These are phyloP conservation scores for Rhinophrynus dorsalis DNA, from an alignment of 2,797 vertebrate species.

Conservation along the genomic window DNA sequence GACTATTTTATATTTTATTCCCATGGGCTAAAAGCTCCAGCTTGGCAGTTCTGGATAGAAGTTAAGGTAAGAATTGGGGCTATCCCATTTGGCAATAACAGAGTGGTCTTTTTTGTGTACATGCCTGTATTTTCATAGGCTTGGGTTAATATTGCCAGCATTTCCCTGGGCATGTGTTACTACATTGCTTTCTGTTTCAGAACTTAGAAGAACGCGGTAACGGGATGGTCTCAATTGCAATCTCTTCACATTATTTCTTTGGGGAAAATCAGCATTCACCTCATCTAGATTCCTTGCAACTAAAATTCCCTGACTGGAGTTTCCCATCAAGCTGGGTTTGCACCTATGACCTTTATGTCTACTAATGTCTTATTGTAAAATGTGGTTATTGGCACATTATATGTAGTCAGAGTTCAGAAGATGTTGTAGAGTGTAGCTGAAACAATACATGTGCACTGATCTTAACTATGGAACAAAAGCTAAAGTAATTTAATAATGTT, in stretches of 20 bases:
- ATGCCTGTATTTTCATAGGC: too few relatives aligned
- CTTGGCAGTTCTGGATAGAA: slow-evolving; percentile 94
- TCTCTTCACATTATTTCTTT: slow-evolving; percentile 88
- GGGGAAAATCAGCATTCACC: slow-evolving; percentile 81
- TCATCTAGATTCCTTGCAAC: slow-evolving; percentile 72
- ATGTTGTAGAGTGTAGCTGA: too few relatives aligned
- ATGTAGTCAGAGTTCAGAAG: too few relatives aligned
- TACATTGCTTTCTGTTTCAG: slow-evolving; percentile 63
- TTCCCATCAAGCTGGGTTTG: slow-evolving; percentile 92
- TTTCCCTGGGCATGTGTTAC: too few relatives aligned
- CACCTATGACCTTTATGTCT: slow-evolving; percentile 88
- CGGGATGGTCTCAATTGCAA: slow-evolving; percentile 81
- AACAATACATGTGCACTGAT: neutral
- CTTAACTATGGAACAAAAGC: too few relatives aligned
- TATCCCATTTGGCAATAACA: too few relatives aligned
- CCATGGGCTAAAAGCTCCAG: slow-evolving; percentile 79
- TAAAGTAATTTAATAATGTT: too few relatives aligned
- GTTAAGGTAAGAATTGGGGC: slow-evolving; percentile 82
- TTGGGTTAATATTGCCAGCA: too few relatives aligned
- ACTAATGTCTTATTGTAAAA: slow-evolving; percentile 62
- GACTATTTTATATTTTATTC: slow-evolving; percentile 96
- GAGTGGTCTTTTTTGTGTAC: too few relatives aligned
- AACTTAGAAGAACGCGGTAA: slow-evolving; percentile 69
- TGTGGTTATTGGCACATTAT: too few relatives aligned
- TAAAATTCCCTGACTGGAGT: slow-evolving; percentile 83